Percentiles rank a stretch among this genome's conserved stretches.
Conservation (phyloP, 2,113 vertebrate species). For the Crotalus horridus region DNA sequence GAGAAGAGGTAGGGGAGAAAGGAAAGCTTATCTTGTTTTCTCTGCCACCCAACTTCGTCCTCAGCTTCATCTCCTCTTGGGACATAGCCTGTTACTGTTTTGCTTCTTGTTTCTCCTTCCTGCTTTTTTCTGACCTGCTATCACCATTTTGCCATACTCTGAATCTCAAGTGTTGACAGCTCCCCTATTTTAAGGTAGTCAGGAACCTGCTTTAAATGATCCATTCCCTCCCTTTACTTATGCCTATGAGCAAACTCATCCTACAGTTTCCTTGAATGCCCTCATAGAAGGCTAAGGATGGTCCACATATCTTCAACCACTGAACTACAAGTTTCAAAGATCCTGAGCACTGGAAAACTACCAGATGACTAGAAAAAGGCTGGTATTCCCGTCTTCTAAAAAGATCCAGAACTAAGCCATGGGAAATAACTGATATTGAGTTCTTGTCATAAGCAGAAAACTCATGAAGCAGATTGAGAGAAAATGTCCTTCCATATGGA, state of each 20-base stretch:
- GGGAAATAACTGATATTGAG: background rate
- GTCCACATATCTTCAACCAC: background rate
- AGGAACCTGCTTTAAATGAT: background rate
- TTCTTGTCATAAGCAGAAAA: background rate
- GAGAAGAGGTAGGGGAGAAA: background rate
- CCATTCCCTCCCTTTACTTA: background rate
- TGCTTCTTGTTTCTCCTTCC: background rate
- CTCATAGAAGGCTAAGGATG: background rate
- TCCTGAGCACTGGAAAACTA: background rate
- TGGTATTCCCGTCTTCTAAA: background rate
- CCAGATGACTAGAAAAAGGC: background rate
- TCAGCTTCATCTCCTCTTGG: background rate
- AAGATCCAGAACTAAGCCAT: background rate
- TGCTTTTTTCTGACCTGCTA: background rate
- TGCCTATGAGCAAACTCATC: background rate
- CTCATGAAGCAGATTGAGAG: background rate
- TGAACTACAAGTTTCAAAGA: background rate
- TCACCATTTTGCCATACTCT: background rate
- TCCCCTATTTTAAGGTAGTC: background rate
- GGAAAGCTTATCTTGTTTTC: background rate
- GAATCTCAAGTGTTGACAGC: background rate
- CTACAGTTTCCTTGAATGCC: background rate
- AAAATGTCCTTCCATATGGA: background rate
- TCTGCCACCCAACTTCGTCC: background rate
- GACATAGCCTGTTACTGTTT: background rate